Percentiles rank a stretch among this genome's conserved stretches.
Evolutionary conservation across 2,888 invertebrate genomes (phyloP).

Genomic region (Carterocephalus palaemon): DNA sequence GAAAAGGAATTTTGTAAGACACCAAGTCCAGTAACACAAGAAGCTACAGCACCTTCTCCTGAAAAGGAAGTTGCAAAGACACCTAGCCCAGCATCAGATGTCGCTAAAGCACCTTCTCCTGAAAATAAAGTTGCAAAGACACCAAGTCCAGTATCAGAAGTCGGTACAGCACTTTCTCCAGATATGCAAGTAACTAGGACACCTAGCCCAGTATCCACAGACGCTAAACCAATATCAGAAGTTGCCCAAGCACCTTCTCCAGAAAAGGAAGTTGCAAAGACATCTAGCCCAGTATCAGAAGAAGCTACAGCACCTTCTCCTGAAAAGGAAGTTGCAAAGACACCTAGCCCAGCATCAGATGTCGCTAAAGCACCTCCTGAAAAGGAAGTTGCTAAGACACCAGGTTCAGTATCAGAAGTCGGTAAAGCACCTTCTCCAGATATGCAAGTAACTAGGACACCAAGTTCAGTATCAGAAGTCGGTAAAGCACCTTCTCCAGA

Average conservation of each 20-base stretch:
- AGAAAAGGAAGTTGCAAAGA: background rate
- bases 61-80: background rate
- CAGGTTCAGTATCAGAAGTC: background rate
- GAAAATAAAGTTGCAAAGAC: background rate
- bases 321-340: slow-evolving; percentile 18
- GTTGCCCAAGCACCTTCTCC: slow-evolving; percentile 22
- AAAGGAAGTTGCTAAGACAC: background rate
- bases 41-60: background rate
- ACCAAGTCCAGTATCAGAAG: slow-evolving; percentile 21
- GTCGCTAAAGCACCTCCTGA: no score
- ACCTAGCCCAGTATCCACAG: slow-evolving; percentile 18
- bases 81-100: background rate
- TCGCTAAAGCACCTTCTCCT: background rate
- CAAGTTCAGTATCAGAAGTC: background rate
- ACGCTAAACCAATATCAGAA: slow-evolving; percentile 22
- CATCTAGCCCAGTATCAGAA: background rate
- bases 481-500: slow-evolving; percentile 4
- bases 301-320: slow-evolving; percentile 6
- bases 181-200: background rate
- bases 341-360: background rate
- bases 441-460: background rate
- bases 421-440: slow-evolving; percentile 5
- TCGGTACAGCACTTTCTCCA: slow-evolving; percentile 20
- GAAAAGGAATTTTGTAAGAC: background rate
- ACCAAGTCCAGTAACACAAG: background rate